These are phyloP conservation scores for Cynaeus angustus DNA, from an alignment of 2,888 invertebrate genomes.

Conservation along the genomic window DNA sequence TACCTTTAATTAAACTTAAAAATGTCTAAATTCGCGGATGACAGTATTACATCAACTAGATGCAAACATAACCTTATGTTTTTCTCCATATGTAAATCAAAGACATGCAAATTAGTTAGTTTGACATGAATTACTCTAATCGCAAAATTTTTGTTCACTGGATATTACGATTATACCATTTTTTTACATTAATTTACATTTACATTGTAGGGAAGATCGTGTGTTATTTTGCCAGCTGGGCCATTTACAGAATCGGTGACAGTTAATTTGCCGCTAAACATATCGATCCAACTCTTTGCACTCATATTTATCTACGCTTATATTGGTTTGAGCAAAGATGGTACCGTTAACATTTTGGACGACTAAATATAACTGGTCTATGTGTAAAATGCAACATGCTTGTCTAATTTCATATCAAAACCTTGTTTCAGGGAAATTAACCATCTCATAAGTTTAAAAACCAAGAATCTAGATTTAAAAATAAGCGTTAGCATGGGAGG, in stretches of 20 bases:
- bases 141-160: too few species aligned
- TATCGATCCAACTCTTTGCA: constrained; percentile 37
- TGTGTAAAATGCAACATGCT: background rate
- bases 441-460: constrained; percentile 74
- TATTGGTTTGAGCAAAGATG: constrained; percentile 26
- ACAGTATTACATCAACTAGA: too few species aligned
- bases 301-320: constrained; percentile 43
- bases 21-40: too few species aligned
- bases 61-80: too few species aligned
- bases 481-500: constrained; percentile 79
- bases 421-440: constrained; percentile 57
- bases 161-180: too few species aligned
- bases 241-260: constrained; percentile 8
- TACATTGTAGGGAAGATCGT: constrained; percentile 12
- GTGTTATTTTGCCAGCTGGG: constrained; percentile 39
- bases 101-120: too few species aligned
- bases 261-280: constrained; percentile 19
- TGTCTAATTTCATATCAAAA: background rate
- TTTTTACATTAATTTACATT: too few species aligned
- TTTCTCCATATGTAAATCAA: too few species aligned
- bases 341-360: constrained; percentile 17
- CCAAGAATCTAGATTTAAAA: constrained; percentile 73
- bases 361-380: constrained; percentile 1
- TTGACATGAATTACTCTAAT: too few species aligned
- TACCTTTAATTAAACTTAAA: too few species aligned